Evolutionary conservation across 2,113 vertebrate genomes (phyloP).

Genomic region (Tylochromis polylepis): DNA sequence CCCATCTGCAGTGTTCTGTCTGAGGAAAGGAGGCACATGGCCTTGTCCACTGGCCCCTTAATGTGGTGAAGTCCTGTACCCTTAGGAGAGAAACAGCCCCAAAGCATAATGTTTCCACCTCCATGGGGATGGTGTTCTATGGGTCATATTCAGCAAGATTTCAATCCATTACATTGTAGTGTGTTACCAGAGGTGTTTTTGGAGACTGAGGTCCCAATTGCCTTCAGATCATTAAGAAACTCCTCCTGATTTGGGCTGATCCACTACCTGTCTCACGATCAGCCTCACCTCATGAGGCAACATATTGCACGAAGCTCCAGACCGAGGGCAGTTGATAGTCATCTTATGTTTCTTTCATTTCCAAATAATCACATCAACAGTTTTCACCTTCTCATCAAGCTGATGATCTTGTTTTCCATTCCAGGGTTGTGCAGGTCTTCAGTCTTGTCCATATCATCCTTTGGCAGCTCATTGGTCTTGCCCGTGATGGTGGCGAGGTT

Average conservation of each 20-base stretch:
- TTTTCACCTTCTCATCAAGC: not conserved
- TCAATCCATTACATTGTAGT: not conserved
- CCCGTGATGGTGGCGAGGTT: not conserved
- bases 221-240: not conserved
- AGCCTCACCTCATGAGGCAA: not conserved
- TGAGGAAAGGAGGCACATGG: not conserved
- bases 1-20: not conserved
- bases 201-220: not conserved
- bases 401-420: not conserved
- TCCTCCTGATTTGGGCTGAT: not conserved
- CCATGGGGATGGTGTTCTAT: not conserved
- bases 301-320: not conserved
- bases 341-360: fast-evolving
- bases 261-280: not conserved
- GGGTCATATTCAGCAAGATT: not conserved
- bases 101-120: not conserved
- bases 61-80: not conserved
- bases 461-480: not conserved
- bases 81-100: not conserved
- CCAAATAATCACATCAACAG: not conserved
- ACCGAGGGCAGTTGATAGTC: not conserved
- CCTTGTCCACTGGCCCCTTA: not conserved
- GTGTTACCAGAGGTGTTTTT: not conserved
- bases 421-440: not conserved
- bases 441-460: not conserved